These are phyloP conservation scores for Oreonectes daqikongensis DNA, from an alignment of 2,797 vertebrate species.

Conservation along the genomic window DNA sequence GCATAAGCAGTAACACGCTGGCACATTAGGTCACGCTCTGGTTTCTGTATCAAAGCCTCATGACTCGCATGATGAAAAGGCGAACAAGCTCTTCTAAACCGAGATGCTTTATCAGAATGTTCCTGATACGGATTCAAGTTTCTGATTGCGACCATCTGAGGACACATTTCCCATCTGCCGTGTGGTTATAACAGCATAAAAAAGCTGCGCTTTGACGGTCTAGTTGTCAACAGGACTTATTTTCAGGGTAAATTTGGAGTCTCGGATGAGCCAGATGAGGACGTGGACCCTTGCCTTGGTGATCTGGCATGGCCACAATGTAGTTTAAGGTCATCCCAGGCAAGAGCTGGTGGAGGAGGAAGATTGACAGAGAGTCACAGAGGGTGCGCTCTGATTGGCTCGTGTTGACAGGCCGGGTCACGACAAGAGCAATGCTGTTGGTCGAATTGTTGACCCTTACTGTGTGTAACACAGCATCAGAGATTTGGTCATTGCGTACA, in stretches of 20 bases:
- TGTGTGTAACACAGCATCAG: no score
- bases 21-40: neutral
- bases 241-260: slow-evolving; percentile 28
- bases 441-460: neutral
- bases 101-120: slow-evolving; percentile 2
- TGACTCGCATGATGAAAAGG: neutral
- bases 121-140: slow-evolving; percentile 9
- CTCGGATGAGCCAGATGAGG: slow-evolving; percentile 7
- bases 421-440: neutral
- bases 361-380: slow-evolving; percentile 9
- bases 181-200: neutral
- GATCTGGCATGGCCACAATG: neutral
- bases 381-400: slow-evolving; percentile 9
- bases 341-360: slow-evolving; percentile 5
- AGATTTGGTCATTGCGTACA: neutral
- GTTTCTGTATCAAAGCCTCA: neutral
- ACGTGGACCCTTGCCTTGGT: neutral
- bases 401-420: slow-evolving; percentile 14
- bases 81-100: slow-evolving; percentile 2
- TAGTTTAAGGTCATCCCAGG: slow-evolving; percentile 2
- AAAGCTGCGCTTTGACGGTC: neutral
- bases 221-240: slow-evolving; percentile 15
- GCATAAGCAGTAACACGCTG: neutral
- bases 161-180: slow-evolving; percentile 1
- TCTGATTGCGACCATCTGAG: slow-evolving; percentile 7